Base-by-base conservation (phyloP, 2,888 invertebrate genomes). In the Notodonta dromedarius region DNA sequence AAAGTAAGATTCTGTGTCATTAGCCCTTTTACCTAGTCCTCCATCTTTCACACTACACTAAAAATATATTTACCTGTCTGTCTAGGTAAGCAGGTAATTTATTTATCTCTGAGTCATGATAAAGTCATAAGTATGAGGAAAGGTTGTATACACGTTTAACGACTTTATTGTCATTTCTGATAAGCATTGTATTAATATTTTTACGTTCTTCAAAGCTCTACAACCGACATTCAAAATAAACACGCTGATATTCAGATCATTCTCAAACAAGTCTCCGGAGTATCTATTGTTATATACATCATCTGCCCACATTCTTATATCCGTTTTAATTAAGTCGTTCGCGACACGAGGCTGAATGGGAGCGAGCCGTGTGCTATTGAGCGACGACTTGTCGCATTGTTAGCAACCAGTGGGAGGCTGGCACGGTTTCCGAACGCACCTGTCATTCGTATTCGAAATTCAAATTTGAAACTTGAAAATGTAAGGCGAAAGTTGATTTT, bases 241-340 rank as follows among this genome's bases (percentile, higher is more conserved):
- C 44, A 57, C 39, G 35, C 40, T 51, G 48, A 51, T 63, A 66
- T 62, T 57, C 56, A 58, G 56, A 53, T 66, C 59, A 46, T 53
- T 66, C 53, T 52, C 44, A 58, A 52, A 74, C 72, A 70, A 76
- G 73, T 67, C 76, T 73, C 77, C 50, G 64, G 79, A 75, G 80
- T 53, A 14, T 39, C 54, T 14, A 54, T 54, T 77, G 79, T 79
- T 71, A 77, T 63, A 85, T 86, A 86, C 81, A 89, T 89, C 88
- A 90, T 88, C 87, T 88, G 82, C 87, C 89, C 83, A 87, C 87
- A 83, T 71, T 80, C 76, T 79, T 77, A 85, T 79, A 84, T 82
- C 80, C 82, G 84, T 89, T 91, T 91, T 93, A 93, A 92, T 93
- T 90, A 92, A 91, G 89, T 91, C 87, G 82, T 89, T 82, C 80